phyloP scores from a whole-genome alignment of 53 echinoderm and acorn worm species.

The Paelopatides confundens region DNA sequence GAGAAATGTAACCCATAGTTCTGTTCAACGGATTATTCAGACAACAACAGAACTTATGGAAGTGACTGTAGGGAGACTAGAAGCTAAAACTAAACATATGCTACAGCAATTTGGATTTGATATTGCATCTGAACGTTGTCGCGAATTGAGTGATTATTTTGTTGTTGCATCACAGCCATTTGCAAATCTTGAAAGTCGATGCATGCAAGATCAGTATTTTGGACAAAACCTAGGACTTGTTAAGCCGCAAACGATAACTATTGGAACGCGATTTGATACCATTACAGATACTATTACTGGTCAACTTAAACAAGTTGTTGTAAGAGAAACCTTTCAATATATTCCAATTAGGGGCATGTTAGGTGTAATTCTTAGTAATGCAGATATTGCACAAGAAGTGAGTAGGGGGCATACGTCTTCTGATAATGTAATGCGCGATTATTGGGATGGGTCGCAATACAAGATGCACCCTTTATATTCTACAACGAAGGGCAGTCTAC shows the following conservation, averaged over 20 bases:
- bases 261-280: background rate
- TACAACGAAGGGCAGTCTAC: too few species aligned
- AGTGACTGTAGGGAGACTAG: background rate
- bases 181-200: background rate
- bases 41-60: background rate
- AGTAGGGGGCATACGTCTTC: too few species aligned
- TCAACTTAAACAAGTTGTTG: background rate
- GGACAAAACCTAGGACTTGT: background rate
- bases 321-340: slow-evolving; percentile 13
- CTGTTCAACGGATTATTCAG: background rate
- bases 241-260: background rate
- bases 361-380: too few species aligned
- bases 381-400: too few species aligned
- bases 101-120: background rate
- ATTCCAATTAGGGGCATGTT: too few species aligned
- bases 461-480: too few species aligned
- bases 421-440: too few species aligned
- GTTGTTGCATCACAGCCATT: background rate
- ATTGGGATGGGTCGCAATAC: too few species aligned
- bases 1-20: background rate
- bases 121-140: background rate
- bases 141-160: background rate
- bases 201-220: background rate
- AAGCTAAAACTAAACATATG: background rate
- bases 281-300: background rate